Evolutionary conservation across 2,888 invertebrate genomes (phyloP).

Genomic region (Octodonta nipae): DNA sequence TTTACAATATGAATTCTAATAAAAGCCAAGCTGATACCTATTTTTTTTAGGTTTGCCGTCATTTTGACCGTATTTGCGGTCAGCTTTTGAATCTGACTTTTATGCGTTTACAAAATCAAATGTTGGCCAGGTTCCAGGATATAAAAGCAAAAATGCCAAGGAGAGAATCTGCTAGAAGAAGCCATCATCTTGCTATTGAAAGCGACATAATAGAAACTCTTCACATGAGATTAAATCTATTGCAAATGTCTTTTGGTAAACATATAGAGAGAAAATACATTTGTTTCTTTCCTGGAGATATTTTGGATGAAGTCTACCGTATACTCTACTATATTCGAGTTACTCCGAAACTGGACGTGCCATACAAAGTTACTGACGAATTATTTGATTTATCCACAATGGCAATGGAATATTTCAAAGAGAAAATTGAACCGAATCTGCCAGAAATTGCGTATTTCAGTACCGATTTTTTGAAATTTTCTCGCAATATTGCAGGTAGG

Average conservation of each 20-base stretch:
- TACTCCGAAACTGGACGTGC: slow-evolving; percentile 68
- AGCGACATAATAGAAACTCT: slow-evolving; percentile 86
- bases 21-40: too few species aligned
- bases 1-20: too few species aligned
- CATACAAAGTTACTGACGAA: slow-evolving; percentile 88
- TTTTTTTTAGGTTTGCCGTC: slow-evolving; percentile 58
- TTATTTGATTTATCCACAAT: slow-evolving; percentile 87
- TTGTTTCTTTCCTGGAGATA: slow-evolving; percentile 90
- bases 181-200: slow-evolving; percentile 81
- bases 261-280: slow-evolving; percentile 86
- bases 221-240: slow-evolving; percentile 77
- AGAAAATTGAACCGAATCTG: slow-evolving; percentile 77
- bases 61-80: slow-evolving; percentile 68
- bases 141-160: slow-evolving; percentile 87
- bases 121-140: slow-evolving; percentile 69
- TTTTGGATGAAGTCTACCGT: slow-evolving; percentile 80
- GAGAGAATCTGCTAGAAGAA: slow-evolving; percentile 77
- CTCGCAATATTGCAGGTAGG: slow-evolving; percentile 42
- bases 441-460: slow-evolving; percentile 82
- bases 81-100: slow-evolving; percentile 73
- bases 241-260: slow-evolving; percentile 90
- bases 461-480: slow-evolving; percentile 68
- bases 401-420: slow-evolving; percentile 97
- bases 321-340: slow-evolving; percentile 69
- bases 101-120: slow-evolving; percentile 70